Conservation (phyloP, 2,888 invertebrate genomes). For the Acanthacorydalis orientalis region DNA sequence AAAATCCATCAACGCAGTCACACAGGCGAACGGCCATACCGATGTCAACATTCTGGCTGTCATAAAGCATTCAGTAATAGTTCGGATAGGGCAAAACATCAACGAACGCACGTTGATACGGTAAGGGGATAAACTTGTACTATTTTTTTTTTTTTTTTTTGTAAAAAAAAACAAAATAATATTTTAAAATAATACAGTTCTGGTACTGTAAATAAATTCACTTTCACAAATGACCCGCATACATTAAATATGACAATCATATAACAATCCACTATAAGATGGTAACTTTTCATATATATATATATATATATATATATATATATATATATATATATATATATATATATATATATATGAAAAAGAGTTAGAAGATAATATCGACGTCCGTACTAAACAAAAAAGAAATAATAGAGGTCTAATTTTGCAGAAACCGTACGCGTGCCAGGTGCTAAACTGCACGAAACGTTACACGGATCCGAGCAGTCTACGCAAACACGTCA, state of each 20-base stretch:
- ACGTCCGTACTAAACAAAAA: no score
- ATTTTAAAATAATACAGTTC: no score
- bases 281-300: no score
- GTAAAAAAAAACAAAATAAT: neutral
- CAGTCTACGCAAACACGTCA: slow-evolving; percentile 81
- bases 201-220: no score
- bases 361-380: no score
- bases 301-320: no score
- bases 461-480: slow-evolving; percentile 92
- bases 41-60: slow-evolving; percentile 85
- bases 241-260: no score
- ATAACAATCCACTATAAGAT: no score
- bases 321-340: no score
- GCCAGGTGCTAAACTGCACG: slow-evolving; percentile 69
- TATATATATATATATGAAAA: no score
- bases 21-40: slow-evolving; percentile 91
- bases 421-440: slow-evolving; percentile 79
- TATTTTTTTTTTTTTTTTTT: slow-evolving; percentile 2
- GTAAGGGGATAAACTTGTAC: slow-evolving; percentile 61
- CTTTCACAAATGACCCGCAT: no score
- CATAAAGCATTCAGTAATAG: slow-evolving; percentile 96
- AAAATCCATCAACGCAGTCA: slow-evolving; percentile 95
- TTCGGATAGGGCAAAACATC: slow-evolving; percentile 96
- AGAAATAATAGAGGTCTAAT: no score
- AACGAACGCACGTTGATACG: slow-evolving; percentile 94